phyloP scores from a whole-genome alignment of 1,140 invertebrate species.

The Ceratina australensis region DNA sequence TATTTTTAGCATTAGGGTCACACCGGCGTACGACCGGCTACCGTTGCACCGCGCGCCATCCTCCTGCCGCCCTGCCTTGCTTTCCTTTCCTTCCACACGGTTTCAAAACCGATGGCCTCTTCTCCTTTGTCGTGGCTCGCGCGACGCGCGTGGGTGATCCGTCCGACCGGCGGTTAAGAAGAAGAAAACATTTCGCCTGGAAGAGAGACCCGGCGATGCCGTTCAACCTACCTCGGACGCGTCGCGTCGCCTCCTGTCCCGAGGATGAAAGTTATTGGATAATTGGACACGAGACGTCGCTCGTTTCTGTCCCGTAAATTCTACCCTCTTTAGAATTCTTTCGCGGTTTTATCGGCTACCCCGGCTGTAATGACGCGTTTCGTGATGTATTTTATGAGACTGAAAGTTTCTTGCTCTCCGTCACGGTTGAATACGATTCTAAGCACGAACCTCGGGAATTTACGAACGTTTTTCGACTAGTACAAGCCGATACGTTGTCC shows the following conservation, averaged over 20 bases:
- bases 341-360: neutral
- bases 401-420: neutral
- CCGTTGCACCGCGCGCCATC: constrained; percentile 36
- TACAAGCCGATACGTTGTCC: too few relatives aligned
- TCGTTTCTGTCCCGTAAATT: constrained; percentile 18
- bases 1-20: constrained; percentile 75
- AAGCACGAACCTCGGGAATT: too few relatives aligned
- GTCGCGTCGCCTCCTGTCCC: neutral
- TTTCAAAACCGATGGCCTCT: neutral
- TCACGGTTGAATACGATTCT: neutral
- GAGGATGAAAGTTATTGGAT: constrained; percentile 44
- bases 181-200: constrained; percentile 1
- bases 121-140: constrained; percentile 1
- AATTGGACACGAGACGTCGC: constrained; percentile 17
- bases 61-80: constrained; percentile 42
- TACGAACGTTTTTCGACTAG: too few relatives aligned
- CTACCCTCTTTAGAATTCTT: constrained; percentile 5
- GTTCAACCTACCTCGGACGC: constrained; percentile 11
- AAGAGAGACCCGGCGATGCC: constrained; percentile 2
- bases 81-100: constrained; percentile 25
- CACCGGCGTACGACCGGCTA: constrained; percentile 51
- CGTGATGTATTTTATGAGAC: neutral
- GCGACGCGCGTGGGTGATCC: constrained; percentile 25
- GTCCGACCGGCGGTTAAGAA: neutral
- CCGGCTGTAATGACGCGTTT: too few relatives aligned